Evolutionary conservation across 2,797 vertebrate genomes (phyloP).

Genomic region (Varecia variegata): DNA sequence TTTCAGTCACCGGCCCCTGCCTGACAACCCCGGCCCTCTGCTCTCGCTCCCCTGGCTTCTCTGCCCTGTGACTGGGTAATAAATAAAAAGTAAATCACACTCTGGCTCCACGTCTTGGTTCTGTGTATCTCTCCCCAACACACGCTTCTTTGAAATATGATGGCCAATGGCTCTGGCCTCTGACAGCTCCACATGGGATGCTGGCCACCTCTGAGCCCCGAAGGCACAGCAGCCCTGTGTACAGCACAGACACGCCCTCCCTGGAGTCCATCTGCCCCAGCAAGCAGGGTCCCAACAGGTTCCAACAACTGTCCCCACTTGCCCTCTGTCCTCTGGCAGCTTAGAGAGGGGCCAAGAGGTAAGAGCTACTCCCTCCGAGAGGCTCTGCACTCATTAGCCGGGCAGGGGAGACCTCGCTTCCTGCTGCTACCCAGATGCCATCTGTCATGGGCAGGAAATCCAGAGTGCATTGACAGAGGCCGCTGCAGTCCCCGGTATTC

Average conservation of each 20-base stretch:
- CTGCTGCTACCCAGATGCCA: neutral
- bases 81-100: neutral
- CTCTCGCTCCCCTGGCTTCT: neutral
- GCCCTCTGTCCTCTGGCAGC: neutral
- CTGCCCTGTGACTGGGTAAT: neutral
- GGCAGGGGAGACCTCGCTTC: neutral
- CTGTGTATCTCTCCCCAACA: neutral
- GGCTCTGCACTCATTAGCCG: neutral
- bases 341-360: constrained; percentile 32
- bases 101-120: neutral
- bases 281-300: neutral
- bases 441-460: constrained; percentile 34
- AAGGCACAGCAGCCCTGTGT: neutral
- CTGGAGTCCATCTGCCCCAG: neutral
- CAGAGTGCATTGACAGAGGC: constrained; percentile 31
- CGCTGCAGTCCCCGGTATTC: neutral
- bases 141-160: neutral
- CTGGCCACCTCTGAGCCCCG: neutral
- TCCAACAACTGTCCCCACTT: neutral
- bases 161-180: neutral
- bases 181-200: neutral
- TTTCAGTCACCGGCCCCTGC: constrained; percentile 49
- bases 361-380: neutral
- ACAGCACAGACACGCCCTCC: neutral
- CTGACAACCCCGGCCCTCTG: neutral